Evolutionary conservation across 2,888 invertebrate genomes (phyloP).

Genomic region (Coelogynopora nodosa): DNA sequence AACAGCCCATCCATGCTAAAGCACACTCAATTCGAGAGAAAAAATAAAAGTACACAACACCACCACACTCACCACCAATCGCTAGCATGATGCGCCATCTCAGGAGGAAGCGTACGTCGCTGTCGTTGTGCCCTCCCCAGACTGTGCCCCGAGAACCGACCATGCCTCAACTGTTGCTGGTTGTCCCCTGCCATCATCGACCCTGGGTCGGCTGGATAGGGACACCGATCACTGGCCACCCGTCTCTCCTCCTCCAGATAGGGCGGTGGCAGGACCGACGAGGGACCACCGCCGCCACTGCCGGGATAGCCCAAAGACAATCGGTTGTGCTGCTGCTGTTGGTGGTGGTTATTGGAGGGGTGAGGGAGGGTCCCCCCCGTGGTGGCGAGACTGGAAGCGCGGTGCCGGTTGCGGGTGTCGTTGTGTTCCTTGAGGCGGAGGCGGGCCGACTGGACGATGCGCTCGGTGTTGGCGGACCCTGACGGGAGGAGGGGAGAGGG

Average conservation of each 20-base stretch:
- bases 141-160: neutral
- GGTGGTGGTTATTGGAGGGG: no score
- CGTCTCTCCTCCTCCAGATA: neutral
- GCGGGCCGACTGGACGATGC: neutral
- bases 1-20: no score
- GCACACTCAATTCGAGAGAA: no score
- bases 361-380: neutral
- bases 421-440: neutral
- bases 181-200: neutral
- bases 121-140: neutral
- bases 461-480: neutral
- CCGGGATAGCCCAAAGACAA: neutral
- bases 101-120: neutral
- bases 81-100: neutral
- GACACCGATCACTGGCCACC: neutral
- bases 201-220: neutral
- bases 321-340: neutral
- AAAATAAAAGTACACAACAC: no score
- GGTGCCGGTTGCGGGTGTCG: neutral
- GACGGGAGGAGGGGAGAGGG: neutral
- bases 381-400: neutral
- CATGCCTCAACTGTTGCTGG: neutral
- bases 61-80: constrained; percentile 9
- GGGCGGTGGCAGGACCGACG: neutral
- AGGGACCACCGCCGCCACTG: neutral